Base-by-base conservation (phyloP, 1,140 invertebrate species). In the Cotesia glomerata region DNA sequence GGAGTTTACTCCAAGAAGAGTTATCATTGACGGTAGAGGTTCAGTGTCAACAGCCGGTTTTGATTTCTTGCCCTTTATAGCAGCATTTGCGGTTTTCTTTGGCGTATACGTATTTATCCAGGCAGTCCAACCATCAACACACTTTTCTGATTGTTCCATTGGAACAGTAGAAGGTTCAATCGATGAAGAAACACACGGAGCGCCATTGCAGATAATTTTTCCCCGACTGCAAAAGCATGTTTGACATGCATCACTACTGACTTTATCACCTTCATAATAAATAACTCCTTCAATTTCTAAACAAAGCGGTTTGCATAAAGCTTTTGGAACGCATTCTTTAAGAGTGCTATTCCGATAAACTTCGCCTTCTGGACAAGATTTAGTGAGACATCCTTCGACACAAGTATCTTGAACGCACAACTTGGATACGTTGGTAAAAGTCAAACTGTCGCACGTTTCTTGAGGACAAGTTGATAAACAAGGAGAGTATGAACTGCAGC, bases 361-460 rank as follows among this genome's bases (percentile, higher is more conserved):
- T 58, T 90, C 86, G 56, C 89, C 92, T 36, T 89, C 86, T 0
- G 92, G 90, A 77, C 95, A 97, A 0, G 91, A 86, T 75, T 94
- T 92, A 1, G 89, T 85, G 59, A 90, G 88, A 84, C 94, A 95
- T 82, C 92, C 94, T 87, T 95, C 94, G 34, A 95, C 88, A 74
- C 94, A 96, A 18, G 90, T 89, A 71, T 96, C 93, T 36, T 91
- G 88, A 18, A 89, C 87, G 77, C 95, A 96, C 62, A 91, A 85
- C 68, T 89, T 82, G 35, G 90, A 87, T 45, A 87, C 79, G 62
- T 91, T 84, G 3, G 82, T 83, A 71, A 93, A 90, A 9, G 90
- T 88, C 18, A 92, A 86, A 79, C 95, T 95, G 71, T 96, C 93
- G 79, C 95, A 97, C 0, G 94, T 97, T 82, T 93, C 91, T 2